Evolutionary conservation across 2,797 vertebrate genomes (phyloP), one percentile per base, ranked within the genome.

Genomic region (Eidolon dupreanum): DNA sequence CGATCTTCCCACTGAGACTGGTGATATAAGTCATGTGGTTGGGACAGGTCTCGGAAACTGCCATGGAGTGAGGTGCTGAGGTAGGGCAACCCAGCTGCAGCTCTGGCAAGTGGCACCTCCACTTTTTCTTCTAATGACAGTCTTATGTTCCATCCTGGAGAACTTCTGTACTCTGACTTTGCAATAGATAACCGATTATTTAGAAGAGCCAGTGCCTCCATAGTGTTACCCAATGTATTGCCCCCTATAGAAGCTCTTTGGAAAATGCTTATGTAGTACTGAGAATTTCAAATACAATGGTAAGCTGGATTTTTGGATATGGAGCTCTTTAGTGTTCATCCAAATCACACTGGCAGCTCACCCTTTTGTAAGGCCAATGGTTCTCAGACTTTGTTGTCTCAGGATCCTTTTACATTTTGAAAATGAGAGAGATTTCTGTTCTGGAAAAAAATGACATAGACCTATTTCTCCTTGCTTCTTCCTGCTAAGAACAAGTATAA

Each of bases 1-100:
- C 99, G 36, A 99, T 99, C 97, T 99, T 99, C 97, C 99, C 99
- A 10, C 99, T 99, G 83, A 99, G 95, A 68, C 99, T 99, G 98
- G 99, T 99, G 98, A 99, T 99, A 98, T 99, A 99, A 97, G 99
- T 99, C 0, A 99, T 99, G 94, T 99, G 99, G 92, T 99, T 99
- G 2, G 99, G 98, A 1, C 99, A 98, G 2, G 98, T 97, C 0
- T 99, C 99, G 9, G 99, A 97, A 57, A 98, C 98, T 0, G 99
- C 98, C 99, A 99, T 99, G 38, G 38, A 26, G 81, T 95, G 63
- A 79, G 90, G 17, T 17, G 74, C 57, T 26, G 24, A 87, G 57
- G 59, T 15, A 78, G 31, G 16, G 36, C 94, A 38, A 19, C 36
- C 36, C 28, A 38, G 33, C 36, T 36, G 28, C 1, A 17, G 17